Base-by-base conservation (phyloP, 2,888 invertebrate genomes). In the Agriopis aurantiaria region DNA sequence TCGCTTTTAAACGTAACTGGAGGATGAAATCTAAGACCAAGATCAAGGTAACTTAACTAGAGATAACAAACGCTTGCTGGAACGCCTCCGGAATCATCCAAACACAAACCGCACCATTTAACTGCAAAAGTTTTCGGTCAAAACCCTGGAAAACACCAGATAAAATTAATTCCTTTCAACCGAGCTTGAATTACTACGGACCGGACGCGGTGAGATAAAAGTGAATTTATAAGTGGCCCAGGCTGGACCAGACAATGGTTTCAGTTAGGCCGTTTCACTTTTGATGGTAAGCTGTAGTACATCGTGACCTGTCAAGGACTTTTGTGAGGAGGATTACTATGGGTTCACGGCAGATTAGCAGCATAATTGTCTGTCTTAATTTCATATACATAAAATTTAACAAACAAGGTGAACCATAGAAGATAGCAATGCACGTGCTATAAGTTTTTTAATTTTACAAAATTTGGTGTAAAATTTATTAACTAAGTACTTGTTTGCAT, bases 121-220 rank as follows among this genome's bases (percentile, higher is more conserved):
- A 68, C 60, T 64, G 55, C 45, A 45, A 67, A 74, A 76, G 63
- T 75, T 75, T 70, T 63, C 70, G 71, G 72, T 77, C 75, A 77
- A 78, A 65, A 53, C 66, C 72, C 59, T 76, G 68, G 81, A 75
- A 72, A 77, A 71, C 57, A 66, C 67, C 49, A 68, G 83, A 82
- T 83, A 77, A 80, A 81, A 77, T 80, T 77, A 83, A 81, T 80
- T 81, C 77, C 76, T 79, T 73, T 74, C 71, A 79, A 74, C 66
- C 67, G 75, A 72, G 78, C 71, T 80, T 84, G 82, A 85, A 80
- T 81, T 81, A 83, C 72, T 70, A 55, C 70, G 65, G 76, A 75
- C 78, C 78, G 78, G 71, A 75, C 77, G 69, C 74, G 66, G 72
- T 68, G 72, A 78, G 82, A 85, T 85, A 83, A 80, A 82, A 80